A percentile compares a stretch with the other conserved stretches of the same genome.
phyloP scores from a whole-genome alignment of 2,797 vertebrate species.

The Bufotes viridis region DNA sequence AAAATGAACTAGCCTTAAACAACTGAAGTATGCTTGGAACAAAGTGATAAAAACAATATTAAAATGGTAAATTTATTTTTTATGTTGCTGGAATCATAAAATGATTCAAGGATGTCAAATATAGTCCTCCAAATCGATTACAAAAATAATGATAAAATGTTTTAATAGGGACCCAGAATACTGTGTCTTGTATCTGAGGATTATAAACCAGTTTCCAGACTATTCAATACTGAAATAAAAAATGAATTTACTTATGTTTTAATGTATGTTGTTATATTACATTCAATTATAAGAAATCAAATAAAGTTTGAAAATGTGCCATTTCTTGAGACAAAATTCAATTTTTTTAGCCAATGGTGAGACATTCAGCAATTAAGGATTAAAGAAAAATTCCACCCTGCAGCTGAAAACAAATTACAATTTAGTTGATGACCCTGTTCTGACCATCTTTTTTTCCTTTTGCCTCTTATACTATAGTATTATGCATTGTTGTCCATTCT shows the following conservation, averaged over 20 bases:
- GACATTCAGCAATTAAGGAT: neutral
- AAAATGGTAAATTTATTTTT: conserved; percentile 27
- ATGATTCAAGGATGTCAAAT: conserved; percentile 22
- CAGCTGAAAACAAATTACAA: neutral
- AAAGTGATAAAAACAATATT: conserved; percentile 27
- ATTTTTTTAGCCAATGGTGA: neutral
- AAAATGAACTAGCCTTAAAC: conserved; percentile 1
- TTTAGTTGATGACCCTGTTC: neutral
- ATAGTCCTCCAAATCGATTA: conserved; percentile 11
- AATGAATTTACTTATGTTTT: neutral
- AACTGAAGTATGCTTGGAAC: conserved; percentile 15
- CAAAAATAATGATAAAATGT: conserved; percentile 22
- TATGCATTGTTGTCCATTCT: neutral
- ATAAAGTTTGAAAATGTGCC: neutral
- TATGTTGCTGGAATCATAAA: conserved; percentile 12
- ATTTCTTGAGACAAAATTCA: neutral
- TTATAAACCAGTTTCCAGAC: neutral
- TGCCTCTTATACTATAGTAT: neutral
- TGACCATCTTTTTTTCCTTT: neutral
- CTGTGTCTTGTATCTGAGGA: neutral
- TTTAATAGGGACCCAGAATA: conserved; percentile 4
- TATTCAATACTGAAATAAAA: neutral
- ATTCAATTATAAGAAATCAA: neutral
- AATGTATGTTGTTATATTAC: neutral
- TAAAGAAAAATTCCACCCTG: neutral